A percentile compares a stretch with the other conserved stretches of the same genome.
Evolutionary conservation across 2,888 invertebrate genomes (phyloP).

Genomic region (Mythimna pallens): DNA sequence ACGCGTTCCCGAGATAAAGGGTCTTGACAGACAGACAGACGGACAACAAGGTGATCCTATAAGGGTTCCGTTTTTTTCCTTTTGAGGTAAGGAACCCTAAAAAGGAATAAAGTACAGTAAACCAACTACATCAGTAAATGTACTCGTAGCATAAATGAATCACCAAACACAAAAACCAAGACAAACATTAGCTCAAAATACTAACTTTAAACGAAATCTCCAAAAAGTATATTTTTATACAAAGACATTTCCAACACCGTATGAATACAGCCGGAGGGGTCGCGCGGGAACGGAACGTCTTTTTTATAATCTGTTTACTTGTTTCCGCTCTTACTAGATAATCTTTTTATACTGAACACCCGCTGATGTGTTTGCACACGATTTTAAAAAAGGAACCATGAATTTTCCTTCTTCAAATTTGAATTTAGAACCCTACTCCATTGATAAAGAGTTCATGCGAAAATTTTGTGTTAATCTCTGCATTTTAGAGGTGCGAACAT

Average conservation of each 20-base stretch:
- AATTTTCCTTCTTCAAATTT: slow-evolving; percentile 26
- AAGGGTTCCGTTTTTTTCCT: too few relatives aligned
- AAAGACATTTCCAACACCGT: slow-evolving; percentile 61
- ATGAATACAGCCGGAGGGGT: slow-evolving; percentile 76
- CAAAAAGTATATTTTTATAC: slow-evolving; percentile 36
- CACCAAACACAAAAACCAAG: not conserved
- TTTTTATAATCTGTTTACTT: slow-evolving; percentile 89
- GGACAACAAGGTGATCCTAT: too few relatives aligned
- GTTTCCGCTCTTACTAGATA: slow-evolving; percentile 82
- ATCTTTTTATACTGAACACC: slow-evolving; percentile 83
- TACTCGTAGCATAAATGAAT: not conserved
- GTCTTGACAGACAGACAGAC: too few relatives aligned
- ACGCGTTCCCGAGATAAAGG: too few relatives aligned
- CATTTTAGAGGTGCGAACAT: slow-evolving; percentile 42
- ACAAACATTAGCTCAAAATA: slow-evolving; percentile 21
- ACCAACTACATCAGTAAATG: not conserved
- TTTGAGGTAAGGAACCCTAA: too few relatives aligned
- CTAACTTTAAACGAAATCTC: slow-evolving; percentile 26
- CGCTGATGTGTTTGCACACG: slow-evolving; percentile 76
- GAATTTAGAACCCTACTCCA: slow-evolving; percentile 30
- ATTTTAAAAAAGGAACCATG: slow-evolving; percentile 64
- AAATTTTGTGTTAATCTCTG: slow-evolving; percentile 19
- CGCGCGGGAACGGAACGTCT: slow-evolving; percentile 78
- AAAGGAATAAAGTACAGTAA: not conserved
- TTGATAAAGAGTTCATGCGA: slow-evolving; percentile 19